These are phyloP conservation scores for Pedetes capensis DNA, from an alignment of 2,113 vertebrate genomes.

Conservation along the genomic window DNA sequence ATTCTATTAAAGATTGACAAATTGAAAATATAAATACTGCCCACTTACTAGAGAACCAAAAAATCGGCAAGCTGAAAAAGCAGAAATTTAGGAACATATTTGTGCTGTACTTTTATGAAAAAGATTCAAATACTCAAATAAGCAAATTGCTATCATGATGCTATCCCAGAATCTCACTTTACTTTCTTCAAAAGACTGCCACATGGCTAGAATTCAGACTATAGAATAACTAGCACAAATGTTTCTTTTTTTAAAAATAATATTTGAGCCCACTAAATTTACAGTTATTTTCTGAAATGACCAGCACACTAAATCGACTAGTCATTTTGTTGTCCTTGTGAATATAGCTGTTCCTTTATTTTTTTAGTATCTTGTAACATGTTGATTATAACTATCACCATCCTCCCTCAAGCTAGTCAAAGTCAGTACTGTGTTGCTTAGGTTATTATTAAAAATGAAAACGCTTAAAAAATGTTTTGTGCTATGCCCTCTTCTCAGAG, in stretches of 20 bases:
- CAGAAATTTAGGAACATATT: not conserved
- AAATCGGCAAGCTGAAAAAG: not conserved
- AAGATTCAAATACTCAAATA: not conserved
- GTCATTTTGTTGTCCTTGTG: slow-evolving; percentile 36
- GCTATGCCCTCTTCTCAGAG: not conserved
- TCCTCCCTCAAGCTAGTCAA: not conserved
- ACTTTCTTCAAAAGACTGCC: not conserved
- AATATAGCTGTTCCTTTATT: not conserved
- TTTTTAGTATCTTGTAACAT: not conserved
- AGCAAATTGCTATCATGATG: not conserved
- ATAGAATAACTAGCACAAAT: not conserved
- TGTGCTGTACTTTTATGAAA: not conserved
- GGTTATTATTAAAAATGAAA: slow-evolving; percentile 31
- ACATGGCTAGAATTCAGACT: slow-evolving; percentile 11
- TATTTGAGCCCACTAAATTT: slow-evolving; percentile 3
- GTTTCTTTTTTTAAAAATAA: slow-evolving; percentile 14
- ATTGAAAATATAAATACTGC: not conserved
- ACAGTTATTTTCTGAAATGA: slow-evolving; percentile 42
- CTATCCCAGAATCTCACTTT: not conserved
- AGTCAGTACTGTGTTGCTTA: not conserved
- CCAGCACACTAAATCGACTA: not conserved
- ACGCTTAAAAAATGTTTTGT: not conserved
- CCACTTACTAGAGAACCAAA: not conserved
- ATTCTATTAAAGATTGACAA: not conserved
- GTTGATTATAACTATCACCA: not conserved